Evolutionary conservation across 1,140 invertebrate species (phyloP).

Genomic region (Drosophila prosaltans): DNA sequence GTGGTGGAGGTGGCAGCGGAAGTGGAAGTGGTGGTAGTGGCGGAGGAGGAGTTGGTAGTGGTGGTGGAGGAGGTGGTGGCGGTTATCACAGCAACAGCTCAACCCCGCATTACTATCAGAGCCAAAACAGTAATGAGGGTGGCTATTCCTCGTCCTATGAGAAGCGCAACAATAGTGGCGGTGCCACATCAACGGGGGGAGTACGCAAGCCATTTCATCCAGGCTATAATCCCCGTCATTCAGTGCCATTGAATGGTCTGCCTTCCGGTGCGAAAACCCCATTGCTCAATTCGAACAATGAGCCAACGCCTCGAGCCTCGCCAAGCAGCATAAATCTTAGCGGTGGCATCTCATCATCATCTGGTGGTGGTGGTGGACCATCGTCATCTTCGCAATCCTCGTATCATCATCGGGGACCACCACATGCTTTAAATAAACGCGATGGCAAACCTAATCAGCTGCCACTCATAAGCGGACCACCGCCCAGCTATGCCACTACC

Average conservation of each 20-base stretch:
- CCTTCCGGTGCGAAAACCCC: conserved; percentile 61
- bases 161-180: conserved; percentile 67
- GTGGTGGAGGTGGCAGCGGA: conserved; percentile 10
- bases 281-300: conserved; percentile 69
- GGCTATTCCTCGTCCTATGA: conserved; percentile 59
- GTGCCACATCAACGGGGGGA: conserved; percentile 17
- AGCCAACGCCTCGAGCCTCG: conserved; percentile 72
- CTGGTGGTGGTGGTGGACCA: conserved; percentile 28
- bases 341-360: conserved; percentile 6
- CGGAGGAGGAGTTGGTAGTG: not conserved
- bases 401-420: conserved; percentile 66
- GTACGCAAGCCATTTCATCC: conserved; percentile 67
- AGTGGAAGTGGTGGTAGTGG: conserved; percentile 23
- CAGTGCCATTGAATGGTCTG: conserved; percentile 57
- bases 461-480: conserved; percentile 72
- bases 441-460: conserved; percentile 68
- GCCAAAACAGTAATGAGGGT: conserved; percentile 61
- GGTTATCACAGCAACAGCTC: conserved; percentile 77
- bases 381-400: conserved; percentile 32
- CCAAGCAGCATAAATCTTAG: conserved; percentile 63
- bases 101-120: conserved; percentile 71
- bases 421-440: conserved; percentile 64
- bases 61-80: conserved; percentile 27
- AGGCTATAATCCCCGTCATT: conserved; percentile 68
- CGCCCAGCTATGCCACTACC: conserved; percentile 58